phyloP scores from a whole-genome alignment of 2,888 invertebrate species.

The Sesia bembeciformis region DNA sequence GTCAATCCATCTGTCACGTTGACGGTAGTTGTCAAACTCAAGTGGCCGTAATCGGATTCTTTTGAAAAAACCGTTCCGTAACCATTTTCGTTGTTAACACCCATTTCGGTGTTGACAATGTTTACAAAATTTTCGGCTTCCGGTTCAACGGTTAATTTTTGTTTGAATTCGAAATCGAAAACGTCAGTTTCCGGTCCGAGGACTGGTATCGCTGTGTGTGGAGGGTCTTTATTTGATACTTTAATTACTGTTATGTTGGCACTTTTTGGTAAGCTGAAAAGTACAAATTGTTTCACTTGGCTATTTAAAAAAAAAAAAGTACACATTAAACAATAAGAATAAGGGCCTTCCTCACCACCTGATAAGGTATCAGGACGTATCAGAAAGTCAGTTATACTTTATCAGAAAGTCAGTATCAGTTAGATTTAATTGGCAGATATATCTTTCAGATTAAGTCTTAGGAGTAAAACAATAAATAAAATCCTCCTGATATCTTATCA shows the following conservation, averaged over 20 bases:
- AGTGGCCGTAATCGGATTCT: conserved; percentile 52
- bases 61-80: conserved; percentile 49
- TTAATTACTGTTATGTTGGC: conserved; percentile 77
- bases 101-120: conserved; percentile 54
- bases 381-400: too few species aligned
- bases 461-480: too few species aligned
- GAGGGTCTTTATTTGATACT: conserved; percentile 68
- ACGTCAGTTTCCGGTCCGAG: conserved; percentile 41
- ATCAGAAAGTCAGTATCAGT: too few species aligned
- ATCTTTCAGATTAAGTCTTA: too few species aligned
- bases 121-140: conserved; percentile 36
- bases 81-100: conserved; percentile 22
- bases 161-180: conserved; percentile 52
- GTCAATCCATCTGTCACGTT: conserved; percentile 25
- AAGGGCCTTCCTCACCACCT: too few species aligned
- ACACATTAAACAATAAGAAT: too few species aligned
- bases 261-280: conserved; percentile 17
- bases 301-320: too few species aligned
- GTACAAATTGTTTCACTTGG: too few species aligned
- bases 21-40: conserved; percentile 59
- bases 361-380: too few species aligned
- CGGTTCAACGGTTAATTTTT: conserved; percentile 20
- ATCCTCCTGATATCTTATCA: too few species aligned
- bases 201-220: conserved; percentile 59
- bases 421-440: too few species aligned